Evolutionary conservation across 92 coral and sea anemone genomes (phyloP), one percentile per base, ranked within the genome.

Genomic region (Isaurus tuberculatus): DNA sequence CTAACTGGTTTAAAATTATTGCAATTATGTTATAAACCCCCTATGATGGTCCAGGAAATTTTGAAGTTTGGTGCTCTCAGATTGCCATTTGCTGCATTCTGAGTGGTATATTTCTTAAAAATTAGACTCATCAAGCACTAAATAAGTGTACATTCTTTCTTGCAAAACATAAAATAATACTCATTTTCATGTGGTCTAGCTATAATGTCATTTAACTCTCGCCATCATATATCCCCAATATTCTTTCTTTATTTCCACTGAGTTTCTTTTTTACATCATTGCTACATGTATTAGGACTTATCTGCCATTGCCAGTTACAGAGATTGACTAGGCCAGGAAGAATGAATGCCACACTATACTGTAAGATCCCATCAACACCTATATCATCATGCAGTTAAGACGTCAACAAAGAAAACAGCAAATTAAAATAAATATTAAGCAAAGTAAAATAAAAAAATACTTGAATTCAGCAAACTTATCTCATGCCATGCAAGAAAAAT

Each of bases 31-130:
- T 27, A 26, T 27, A 23, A 26, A 30, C 36, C 30, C 28, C 51
- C 51, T 16, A 44, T 44, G 8, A n/a, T n/a, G 71, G 68, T 63
- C 5, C 14, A 27, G 68, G 68, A 63, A 63, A 20, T 63, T 22
- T 63, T 63, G 68, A 63, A 63, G 31, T 63, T 63, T 63, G 68
- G 68, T 63, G 29, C 68, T 63, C 68, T 63, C 68, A 63, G 68
- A 63, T 63, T 63, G 68, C 68, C 68, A 63, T 63, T 63, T 20
- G 31, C 68, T 63, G 68, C 68, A 63, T 63, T 22, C 68, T 63
- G 36, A 27, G 68, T 63, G 68, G 33, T 20, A 30, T 63, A 63
- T 63, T 63, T 0, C 68, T 1, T 13, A 63, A 63, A 63, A 27
- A 16, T 63, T 20, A 10, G 26, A 63, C 68, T 63, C 30, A 63